Evolutionary conservation across 2,888 invertebrate genomes (phyloP), one percentile per base, ranked within the genome.

Genomic region (Metalampra italica): DNA sequence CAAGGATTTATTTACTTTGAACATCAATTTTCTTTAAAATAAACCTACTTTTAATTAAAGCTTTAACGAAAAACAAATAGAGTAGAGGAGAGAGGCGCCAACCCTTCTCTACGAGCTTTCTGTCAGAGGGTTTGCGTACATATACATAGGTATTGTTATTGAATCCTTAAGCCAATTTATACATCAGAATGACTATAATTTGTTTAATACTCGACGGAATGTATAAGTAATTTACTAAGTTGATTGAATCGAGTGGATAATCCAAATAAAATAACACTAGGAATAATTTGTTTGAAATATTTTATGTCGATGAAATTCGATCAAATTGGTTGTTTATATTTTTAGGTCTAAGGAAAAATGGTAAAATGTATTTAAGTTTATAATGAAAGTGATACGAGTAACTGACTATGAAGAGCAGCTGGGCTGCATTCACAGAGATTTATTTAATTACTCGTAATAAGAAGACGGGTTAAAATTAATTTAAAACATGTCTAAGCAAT

Each of bases 401-500:
- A 22, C 22, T 22, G 22, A 22, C 22, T 22, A 22, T 22, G 22
- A 22, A 3, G 22, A 22, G 22, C 5, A 22, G 22, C 22, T 22
- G 5, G 1, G 14, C 14, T 15, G 32, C 2, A 34, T 3, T 7
- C 12, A 55, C 49, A 60, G 68, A 68, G 71, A 68, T 71, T 71
- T 60, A 71, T 66, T 65, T 71, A 75, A 71, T 71, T 71, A 74
- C 75, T 73, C 63, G 66, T 75, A 78, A 38, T 49, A 53, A 75
- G 79, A 78, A 82, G 78, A 78, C 70, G 74, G 78, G 76, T 80
- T 79, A 67, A 84, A 85, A 84, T 87, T 86, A 86, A 84, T 87
- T 89, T 82, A 82, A 87, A 87, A 86, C 86, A 88, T 88, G 85
- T 86, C 85, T 88, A 87, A 88, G 88, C 85, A 87, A 85, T 87